Conservation (phyloP, 92 coral and sea anemone genomes). For the Porites cylindrica region DNA sequence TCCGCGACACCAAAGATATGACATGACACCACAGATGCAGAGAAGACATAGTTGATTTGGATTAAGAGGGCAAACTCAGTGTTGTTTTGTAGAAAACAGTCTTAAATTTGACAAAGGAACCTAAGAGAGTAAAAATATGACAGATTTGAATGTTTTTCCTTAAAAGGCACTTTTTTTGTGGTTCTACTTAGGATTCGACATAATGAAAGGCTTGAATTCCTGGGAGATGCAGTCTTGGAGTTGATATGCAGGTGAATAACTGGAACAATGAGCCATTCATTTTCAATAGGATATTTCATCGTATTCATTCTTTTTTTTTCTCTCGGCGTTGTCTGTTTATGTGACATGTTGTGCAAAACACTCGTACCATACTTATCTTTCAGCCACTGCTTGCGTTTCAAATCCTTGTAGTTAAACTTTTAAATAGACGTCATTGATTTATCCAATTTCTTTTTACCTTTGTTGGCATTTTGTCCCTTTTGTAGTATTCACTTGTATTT, state of each 20-base stretch:
- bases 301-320: not conserved
- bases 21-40: too few relatives aligned
- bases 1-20: too few relatives aligned
- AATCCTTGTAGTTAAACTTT: too few relatives aligned
- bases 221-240: slow-evolving; percentile 96
- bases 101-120: too few relatives aligned
- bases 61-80: too few relatives aligned
- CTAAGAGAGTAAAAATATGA: not conserved
- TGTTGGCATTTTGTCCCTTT: not conserved
- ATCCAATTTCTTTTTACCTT: not conserved
- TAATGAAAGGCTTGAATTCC: slow-evolving; percentile 96
- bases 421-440: not conserved
- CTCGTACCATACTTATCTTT: not conserved
- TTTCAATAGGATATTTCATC: too few relatives aligned
- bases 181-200: slow-evolving; percentile 85
- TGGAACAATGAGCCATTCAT: too few relatives aligned
- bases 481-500: slow-evolving; percentile 86
- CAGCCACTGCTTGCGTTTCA: not conserved
- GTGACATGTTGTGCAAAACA: not conserved
- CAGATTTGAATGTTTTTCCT: not conserved
- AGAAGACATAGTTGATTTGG: too few relatives aligned
- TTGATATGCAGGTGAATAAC: slow-evolving; percentile 80
- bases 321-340: not conserved
- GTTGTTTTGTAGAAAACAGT: too few relatives aligned
- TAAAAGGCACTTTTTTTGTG: not conserved